phyloP scores from a whole-genome alignment of 2,888 invertebrate species.

The Leptinotarsa juncta region DNA sequence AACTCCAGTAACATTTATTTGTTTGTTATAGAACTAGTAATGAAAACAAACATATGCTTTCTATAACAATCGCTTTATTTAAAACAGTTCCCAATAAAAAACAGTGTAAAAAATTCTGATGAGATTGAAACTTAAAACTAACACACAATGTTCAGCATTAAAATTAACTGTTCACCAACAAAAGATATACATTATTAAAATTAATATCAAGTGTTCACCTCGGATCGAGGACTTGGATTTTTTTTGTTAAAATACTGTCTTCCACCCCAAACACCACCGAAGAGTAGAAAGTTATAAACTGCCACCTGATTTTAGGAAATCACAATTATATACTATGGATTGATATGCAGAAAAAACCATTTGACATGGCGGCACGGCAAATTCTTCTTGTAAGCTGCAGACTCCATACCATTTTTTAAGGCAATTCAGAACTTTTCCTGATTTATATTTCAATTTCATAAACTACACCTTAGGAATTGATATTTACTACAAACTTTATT shows the following conservation, averaged over 20 bases:
- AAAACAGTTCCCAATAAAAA: slow-evolving; percentile 40
- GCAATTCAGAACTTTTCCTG: no score
- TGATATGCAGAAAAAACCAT: no score
- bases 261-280: neutral
- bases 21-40: neutral
- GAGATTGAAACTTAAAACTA: slow-evolving; percentile 30
- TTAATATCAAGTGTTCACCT: neutral
- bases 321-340: no score
- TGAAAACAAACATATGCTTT: neutral
- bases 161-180: slow-evolving; percentile 11
- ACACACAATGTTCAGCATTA: slow-evolving; percentile 22
- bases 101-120: slow-evolving; percentile 39
- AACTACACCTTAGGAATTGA: no score
- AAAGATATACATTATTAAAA: neutral
- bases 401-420: no score
- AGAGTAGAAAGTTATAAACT: neutral
- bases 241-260: neutral
- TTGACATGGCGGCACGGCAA: no score
- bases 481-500: no score
- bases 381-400: no score
- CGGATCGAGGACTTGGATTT: neutral
- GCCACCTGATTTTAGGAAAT: neutral
- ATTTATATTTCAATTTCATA: no score
- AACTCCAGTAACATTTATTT: no score
- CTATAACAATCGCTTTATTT: slow-evolving; percentile 29